Conservation (phyloP, 2,113 vertebrate species). For the Brienomyrus brachyistius region DNA sequence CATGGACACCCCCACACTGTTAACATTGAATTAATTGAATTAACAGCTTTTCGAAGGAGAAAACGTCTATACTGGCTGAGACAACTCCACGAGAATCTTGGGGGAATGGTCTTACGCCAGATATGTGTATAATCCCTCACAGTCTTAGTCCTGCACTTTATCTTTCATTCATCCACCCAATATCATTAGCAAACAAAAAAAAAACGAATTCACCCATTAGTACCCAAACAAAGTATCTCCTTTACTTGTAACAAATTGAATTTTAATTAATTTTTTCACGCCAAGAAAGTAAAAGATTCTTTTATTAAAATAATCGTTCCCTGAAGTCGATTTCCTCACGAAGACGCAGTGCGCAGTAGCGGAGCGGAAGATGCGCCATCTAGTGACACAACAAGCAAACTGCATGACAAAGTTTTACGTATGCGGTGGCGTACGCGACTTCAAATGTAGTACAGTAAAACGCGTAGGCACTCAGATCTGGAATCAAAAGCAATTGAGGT, state of each 20-base stretch:
- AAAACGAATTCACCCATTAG: background rate
- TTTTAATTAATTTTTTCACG: background rate
- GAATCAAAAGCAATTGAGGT: background rate
- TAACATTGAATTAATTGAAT: background rate
- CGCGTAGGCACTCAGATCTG: background rate
- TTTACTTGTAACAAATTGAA: background rate
- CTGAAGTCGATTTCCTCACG: background rate
- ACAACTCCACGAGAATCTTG: background rate
- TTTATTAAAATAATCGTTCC: background rate
- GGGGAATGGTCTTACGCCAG: background rate
- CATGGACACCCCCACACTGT: background rate
- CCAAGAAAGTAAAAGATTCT: background rate
- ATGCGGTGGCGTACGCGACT: background rate
- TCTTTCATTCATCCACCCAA: background rate
- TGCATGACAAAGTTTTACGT: background rate
- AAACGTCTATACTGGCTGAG: background rate
- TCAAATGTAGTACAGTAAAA: background rate
- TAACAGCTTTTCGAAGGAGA: background rate
- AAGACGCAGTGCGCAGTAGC: background rate
- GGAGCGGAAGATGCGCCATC: background rate
- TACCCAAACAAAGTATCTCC: background rate
- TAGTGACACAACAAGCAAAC: slow-evolving; percentile 2
- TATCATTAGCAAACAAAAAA: background rate
- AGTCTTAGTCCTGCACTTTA: background rate
- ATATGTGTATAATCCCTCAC: background rate